These are phyloP conservation scores for Seira musarum DNA, from an alignment of 2,888 invertebrate species.

Conservation along the genomic window DNA sequence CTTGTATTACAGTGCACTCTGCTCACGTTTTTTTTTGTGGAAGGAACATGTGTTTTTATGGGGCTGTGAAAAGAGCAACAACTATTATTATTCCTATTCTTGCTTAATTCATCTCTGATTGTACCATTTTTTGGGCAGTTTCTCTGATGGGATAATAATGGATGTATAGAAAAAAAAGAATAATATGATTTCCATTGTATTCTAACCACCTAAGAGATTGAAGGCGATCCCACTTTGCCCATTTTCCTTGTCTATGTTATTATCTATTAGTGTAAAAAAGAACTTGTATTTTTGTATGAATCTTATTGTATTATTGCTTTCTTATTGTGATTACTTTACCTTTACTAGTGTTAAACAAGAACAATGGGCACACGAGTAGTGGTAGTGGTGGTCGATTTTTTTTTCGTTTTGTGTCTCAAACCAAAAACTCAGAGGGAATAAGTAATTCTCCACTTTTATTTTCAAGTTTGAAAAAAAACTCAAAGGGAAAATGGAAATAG, in stretches of 20 bases:
- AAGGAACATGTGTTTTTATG: no score
- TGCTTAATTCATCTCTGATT: conserved; percentile 57
- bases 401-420: conserved; percentile 1
- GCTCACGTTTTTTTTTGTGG: no score
- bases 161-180: conserved; percentile 35
- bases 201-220: conserved; percentile 17
- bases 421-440: no score
- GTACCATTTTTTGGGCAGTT: conserved; percentile 54
- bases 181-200: conserved; percentile 56
- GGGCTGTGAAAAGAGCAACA: conserved; percentile 15
- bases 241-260: conserved; percentile 29
- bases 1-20: conserved; percentile 46
- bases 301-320: conserved; percentile 53
- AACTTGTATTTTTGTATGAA: no score
- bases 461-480: conserved; percentile 38
- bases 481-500: conserved; percentile 35
- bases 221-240: conserved; percentile 33
- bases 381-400: conserved; percentile 52
- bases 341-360: conserved; percentile 58
- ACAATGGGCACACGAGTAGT: conserved; percentile 57
- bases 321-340: conserved; percentile 56
- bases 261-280: conserved; percentile 36
- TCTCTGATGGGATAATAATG: conserved; percentile 63
- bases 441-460: no score
- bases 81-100: conserved; percentile 38